Percentiles rank a stretch among this genome's conserved stretches.
phyloP scores from a whole-genome alignment of 1,140 invertebrate species.

The Glomeris maerens region DNA sequence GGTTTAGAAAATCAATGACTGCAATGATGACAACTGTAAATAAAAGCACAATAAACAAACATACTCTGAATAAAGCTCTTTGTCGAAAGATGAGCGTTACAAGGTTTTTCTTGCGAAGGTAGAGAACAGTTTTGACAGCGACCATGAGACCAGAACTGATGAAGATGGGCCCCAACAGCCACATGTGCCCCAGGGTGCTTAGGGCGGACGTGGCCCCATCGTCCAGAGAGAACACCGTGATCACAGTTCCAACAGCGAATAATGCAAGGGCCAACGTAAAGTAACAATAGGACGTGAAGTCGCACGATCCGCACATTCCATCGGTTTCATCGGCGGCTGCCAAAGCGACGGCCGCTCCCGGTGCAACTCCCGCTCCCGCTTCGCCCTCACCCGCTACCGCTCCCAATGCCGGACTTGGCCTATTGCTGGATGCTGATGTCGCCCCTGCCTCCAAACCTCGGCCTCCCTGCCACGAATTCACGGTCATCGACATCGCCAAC shows the following conservation, averaged over 20 bases:
- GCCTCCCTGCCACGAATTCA: no score
- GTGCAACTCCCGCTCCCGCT: no score
- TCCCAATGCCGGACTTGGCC: no score
- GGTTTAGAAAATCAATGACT: not conserved
- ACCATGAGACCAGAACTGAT: slow-evolving; percentile 52
- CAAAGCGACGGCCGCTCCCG: no score
- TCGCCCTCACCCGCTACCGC: no score
- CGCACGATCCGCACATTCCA: slow-evolving; percentile 38
- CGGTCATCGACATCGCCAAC: no score
- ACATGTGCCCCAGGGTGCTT: slow-evolving; percentile 46
- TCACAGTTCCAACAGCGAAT: slow-evolving; percentile 45
- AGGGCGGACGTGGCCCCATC: slow-evolving; percentile 42
- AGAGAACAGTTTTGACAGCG: slow-evolving; percentile 49
- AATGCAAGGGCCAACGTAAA: slow-evolving; percentile 45
- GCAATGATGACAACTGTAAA: not conserved
- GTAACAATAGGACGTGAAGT: slow-evolving; percentile 49
- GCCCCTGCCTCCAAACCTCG: no score
- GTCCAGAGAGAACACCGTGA: slow-evolving; percentile 45
- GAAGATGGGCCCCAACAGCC: slow-evolving; percentile 50
- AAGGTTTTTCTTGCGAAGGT: slow-evolving; percentile 46
- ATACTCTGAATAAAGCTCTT: slow-evolving; percentile 43
- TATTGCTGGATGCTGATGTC: no score
- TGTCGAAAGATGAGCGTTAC: slow-evolving; percentile 48
- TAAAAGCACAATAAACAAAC: slow-evolving; percentile 5
- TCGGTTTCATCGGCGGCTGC: no score